phyloP scores from a whole-genome alignment of 2,113 vertebrate species.

The Ardeotis arabs region DNA sequence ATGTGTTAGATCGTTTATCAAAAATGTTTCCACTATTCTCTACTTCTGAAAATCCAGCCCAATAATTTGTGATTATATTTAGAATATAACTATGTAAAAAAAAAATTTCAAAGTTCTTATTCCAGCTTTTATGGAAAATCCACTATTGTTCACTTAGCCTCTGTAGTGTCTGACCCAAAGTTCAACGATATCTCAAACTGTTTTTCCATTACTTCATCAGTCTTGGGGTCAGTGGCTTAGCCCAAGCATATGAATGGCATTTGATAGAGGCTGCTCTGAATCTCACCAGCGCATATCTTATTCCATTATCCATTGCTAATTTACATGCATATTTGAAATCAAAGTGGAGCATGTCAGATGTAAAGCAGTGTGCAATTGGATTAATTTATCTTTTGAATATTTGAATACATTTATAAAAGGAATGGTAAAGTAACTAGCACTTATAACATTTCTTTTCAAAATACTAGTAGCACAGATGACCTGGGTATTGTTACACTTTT shows the following conservation, averaged over 20 bases:
- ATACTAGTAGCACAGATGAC: background rate
- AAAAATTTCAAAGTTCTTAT: background rate
- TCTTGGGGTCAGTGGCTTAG: background rate
- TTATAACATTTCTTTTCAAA: background rate
- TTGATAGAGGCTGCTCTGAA: background rate
- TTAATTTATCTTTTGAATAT: background rate
- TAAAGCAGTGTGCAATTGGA: background rate
- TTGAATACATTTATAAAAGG: background rate
- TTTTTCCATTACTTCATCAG: background rate
- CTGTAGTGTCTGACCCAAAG: background rate
- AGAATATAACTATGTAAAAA: background rate
- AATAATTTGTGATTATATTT: background rate
- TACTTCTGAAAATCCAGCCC: background rate
- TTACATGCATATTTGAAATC: background rate
- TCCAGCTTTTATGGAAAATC: background rate
- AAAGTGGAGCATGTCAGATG: background rate
- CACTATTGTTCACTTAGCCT: background rate
- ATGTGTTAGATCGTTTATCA: background rate
- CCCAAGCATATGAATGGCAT: background rate
- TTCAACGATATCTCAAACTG: background rate
- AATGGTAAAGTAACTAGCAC: background rate
- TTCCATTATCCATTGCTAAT: background rate
- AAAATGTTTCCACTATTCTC: background rate
- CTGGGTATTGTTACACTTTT: background rate
- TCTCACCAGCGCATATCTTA: background rate